A percentile compares a stretch with the other conserved stretches of the same genome.
Conservation (phyloP, 2,797 vertebrate genomes). For the Myripristis murdjan region DNA sequence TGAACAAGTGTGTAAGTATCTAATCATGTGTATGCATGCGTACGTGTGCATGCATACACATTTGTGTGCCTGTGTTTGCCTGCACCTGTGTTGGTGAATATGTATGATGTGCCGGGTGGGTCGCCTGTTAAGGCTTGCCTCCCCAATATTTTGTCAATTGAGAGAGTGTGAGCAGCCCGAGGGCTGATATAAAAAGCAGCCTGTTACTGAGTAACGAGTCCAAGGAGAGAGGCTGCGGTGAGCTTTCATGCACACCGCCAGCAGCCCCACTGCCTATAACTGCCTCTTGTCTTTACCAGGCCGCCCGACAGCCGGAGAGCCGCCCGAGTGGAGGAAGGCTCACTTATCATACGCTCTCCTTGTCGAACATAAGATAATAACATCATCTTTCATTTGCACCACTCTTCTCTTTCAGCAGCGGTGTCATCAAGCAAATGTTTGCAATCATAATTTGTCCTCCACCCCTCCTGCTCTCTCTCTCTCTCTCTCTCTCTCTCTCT, state of each 20-base stretch:
- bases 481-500: neutral
- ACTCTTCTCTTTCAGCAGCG: slow-evolving; percentile 65
- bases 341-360: slow-evolving; percentile 26
- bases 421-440: slow-evolving; percentile 50
- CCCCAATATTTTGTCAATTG: slow-evolving; percentile 76
- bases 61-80: slow-evolving; percentile 28
- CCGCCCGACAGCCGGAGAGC: slow-evolving; percentile 30
- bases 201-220: slow-evolving; percentile 45
- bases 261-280: slow-evolving; percentile 46
- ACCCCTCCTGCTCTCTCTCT: slow-evolving; percentile 20
- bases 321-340: slow-evolving; percentile 39
- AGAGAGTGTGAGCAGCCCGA: slow-evolving; percentile 53
- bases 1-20: too few species aligned
- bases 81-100: slow-evolving; percentile 40
- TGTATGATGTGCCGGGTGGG: slow-evolving; percentile 25
- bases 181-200: slow-evolving; percentile 66
- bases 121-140: slow-evolving; percentile 77
- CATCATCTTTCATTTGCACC: slow-evolving; percentile 13
- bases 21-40: slow-evolving; percentile 30
- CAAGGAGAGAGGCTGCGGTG: slow-evolving; percentile 50
- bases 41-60: slow-evolving; percentile 31
- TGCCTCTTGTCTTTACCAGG: slow-evolving; percentile 59
- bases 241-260: slow-evolving; percentile 42
- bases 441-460: slow-evolving; percentile 37
- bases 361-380: slow-evolving; percentile 21